Evolutionary conservation across 2,113 vertebrate species (phyloP).

Genomic region (Damaliscus lunatus): DNA sequence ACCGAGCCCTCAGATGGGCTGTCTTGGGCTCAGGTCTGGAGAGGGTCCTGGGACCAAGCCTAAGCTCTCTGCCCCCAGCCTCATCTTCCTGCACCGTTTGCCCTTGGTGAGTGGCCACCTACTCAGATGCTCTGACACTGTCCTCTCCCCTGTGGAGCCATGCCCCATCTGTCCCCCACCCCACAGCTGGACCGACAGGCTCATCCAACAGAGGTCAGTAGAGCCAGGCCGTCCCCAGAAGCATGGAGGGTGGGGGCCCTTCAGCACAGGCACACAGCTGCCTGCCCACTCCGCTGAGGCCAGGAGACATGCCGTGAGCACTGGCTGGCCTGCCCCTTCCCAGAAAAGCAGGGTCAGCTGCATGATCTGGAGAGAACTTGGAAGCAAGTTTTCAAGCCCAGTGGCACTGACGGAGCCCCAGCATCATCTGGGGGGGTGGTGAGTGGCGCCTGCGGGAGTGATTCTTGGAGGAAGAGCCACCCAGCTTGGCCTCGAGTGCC

Average conservation of each 20-base stretch:
- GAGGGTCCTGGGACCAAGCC: background rate
- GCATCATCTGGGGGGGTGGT: slow-evolving; percentile 20
- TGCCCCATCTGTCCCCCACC: background rate
- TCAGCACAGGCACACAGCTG: background rate
- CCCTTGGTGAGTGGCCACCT: background rate
- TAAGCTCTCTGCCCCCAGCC: background rate
- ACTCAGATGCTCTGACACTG: background rate
- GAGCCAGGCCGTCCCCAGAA: background rate
- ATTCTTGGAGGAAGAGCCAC: slow-evolving; percentile 18
- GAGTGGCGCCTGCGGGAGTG: background rate
- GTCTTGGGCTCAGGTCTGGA: background rate
- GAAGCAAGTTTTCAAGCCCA: background rate
- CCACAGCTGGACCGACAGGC: background rate
- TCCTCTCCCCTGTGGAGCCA: background rate
- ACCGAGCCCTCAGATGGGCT: background rate
- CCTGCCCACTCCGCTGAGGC: background rate
- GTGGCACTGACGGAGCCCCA: too few species aligned
- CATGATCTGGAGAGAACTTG: background rate
- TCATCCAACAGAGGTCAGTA: background rate
- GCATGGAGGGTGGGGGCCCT: background rate
- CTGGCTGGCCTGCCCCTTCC: background rate
- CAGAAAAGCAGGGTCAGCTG: background rate
- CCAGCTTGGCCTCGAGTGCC: background rate
- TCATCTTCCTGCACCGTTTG: background rate
- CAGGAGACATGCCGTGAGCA: background rate